Percentiles rank a stretch among this genome's conserved stretches.
These are phyloP conservation scores for Tylochromis polylepis DNA, from an alignment of 2,113 vertebrate species.

Conservation along the genomic window DNA sequence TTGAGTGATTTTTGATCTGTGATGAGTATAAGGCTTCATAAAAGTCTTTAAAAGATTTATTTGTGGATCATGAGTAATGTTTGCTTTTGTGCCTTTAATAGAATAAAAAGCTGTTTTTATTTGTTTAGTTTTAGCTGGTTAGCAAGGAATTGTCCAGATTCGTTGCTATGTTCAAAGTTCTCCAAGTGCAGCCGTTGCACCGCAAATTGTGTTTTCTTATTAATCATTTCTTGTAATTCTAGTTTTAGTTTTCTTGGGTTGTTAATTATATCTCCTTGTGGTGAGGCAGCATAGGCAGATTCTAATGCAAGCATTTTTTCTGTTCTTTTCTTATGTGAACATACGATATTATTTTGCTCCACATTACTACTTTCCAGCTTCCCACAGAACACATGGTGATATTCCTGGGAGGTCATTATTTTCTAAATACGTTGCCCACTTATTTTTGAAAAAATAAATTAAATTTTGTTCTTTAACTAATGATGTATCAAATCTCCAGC, in stretches of 20 bases:
- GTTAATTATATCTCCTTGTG: not conserved
- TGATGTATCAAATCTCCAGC: not conserved
- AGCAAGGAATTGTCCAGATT: too few species aligned
- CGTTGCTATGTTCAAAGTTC: not conserved
- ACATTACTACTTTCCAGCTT: not conserved
- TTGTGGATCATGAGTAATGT: not conserved
- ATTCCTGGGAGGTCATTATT: not conserved
- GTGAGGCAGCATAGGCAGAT: not conserved
- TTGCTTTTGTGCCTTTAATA: not conserved
- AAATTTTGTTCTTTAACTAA: not conserved
- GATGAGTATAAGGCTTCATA: not conserved
- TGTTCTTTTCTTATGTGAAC: not conserved
- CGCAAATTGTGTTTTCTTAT: not conserved
- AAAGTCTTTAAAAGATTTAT: not conserved
- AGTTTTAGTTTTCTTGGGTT: not conserved
- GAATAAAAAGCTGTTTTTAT: not conserved
- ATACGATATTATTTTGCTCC: not conserved
- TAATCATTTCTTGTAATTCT: not conserved
- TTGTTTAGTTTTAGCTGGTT: not conserved
- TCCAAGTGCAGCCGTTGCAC: not conserved
- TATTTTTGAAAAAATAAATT: too few species aligned
- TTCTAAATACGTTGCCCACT: not conserved
- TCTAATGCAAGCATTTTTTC: too few species aligned
- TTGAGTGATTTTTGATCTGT: not conserved
- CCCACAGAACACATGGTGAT: not conserved